Percentiles rank a stretch among this genome's conserved stretches.
phyloP scores from a whole-genome alignment of 2,113 vertebrate species.

The Canis aureus region DNA sequence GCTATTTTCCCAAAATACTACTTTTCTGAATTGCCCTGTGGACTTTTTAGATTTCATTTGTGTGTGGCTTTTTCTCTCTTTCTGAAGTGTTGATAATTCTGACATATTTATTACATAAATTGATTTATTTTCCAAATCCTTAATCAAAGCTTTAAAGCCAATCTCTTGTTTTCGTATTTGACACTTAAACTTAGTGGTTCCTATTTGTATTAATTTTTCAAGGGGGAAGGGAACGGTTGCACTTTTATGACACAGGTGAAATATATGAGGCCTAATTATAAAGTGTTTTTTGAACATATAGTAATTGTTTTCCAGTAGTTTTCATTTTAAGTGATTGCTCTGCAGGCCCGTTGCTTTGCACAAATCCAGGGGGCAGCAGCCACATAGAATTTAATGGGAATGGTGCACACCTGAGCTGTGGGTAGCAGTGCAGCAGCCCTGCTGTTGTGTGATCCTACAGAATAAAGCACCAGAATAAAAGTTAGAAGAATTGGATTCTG shows the following conservation, averaged over 20 bases:
- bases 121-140: background rate
- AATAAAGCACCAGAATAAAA: background rate
- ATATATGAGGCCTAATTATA: background rate
- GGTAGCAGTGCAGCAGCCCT: background rate
- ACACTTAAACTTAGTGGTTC: background rate
- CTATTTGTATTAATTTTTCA: background rate
- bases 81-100: conserved; percentile 35
- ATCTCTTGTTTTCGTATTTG: conserved; percentile 27
- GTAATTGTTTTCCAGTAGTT: conserved; percentile 33
- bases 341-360: conserved; percentile 37
- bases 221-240: background rate
- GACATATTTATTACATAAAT: conserved; percentile 20
- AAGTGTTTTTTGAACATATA: background rate
- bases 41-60: conserved; percentile 32
- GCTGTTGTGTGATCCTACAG: background rate
- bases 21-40: background rate
- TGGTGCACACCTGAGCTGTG: background rate
- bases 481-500: background rate
- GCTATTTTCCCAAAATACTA: background rate
- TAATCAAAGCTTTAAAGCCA: conserved; percentile 19
- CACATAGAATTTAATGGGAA: background rate
- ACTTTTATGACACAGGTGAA: background rate
- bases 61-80: background rate
- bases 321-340: conserved; percentile 42
- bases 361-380: conserved; percentile 71